phyloP scores from a whole-genome alignment of 2,888 invertebrate genomes.

The Calameuta filiformis region DNA sequence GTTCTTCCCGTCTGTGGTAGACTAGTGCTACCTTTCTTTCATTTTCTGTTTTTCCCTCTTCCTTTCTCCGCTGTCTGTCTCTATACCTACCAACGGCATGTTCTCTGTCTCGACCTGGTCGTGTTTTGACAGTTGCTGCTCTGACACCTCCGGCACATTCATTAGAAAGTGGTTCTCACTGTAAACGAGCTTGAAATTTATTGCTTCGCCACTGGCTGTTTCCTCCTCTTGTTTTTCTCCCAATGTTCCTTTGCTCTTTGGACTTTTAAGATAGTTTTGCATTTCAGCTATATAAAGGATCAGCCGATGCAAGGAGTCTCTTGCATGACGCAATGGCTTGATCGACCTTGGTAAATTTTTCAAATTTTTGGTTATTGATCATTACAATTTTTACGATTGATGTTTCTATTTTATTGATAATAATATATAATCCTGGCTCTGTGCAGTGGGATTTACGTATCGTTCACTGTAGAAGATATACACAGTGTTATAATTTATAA shows the following conservation, averaged over 20 bases:
- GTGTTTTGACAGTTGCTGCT: constrained; percentile 67
- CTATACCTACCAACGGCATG: constrained; percentile 17
- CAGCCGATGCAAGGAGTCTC: not conserved
- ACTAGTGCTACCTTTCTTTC: constrained; percentile 32
- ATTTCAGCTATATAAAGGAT: too few species aligned
- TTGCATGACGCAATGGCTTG: not conserved
- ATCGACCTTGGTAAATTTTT: not conserved
- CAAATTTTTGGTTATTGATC: not conserved
- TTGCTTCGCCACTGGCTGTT: not conserved
- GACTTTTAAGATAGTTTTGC: not conserved
- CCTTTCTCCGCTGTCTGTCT: constrained; percentile 11
- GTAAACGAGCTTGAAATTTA: constrained; percentile 2
- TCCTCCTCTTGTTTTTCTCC: not conserved
- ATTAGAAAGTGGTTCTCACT: constrained; percentile 64
- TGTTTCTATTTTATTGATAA: not conserved
- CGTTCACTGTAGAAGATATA: not conserved
- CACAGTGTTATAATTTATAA: not conserved
- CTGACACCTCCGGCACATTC: constrained; percentile 64
- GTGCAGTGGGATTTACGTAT: not conserved
- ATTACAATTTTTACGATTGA: not conserved
- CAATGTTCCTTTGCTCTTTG: not conserved
- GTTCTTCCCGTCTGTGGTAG: constrained; percentile 5
- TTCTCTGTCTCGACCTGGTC: constrained; percentile 37
- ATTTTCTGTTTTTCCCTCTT: constrained; percentile 26
- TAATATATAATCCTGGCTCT: not conserved